Evolutionary conservation across 2,888 invertebrate species (phyloP).

Genomic region (Crioceris asparagi): DNA sequence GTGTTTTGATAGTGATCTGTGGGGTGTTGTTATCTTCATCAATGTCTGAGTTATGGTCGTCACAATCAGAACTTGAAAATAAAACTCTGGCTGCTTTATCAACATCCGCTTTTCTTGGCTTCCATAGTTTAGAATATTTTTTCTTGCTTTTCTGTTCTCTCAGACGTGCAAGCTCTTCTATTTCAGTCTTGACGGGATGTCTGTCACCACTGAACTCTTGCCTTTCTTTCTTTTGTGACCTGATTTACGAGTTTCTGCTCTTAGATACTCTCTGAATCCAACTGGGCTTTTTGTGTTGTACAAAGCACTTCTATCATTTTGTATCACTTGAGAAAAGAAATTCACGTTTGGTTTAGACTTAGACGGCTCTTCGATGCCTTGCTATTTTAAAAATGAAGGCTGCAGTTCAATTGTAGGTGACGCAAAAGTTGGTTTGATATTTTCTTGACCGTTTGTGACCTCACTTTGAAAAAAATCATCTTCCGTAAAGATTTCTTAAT

Average conservation of each 20-base stretch:
- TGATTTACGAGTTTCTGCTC: too few relatives aligned
- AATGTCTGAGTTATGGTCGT: background rate
- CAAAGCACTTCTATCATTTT: background rate
- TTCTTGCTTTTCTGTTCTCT: background rate
- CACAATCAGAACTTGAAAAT: background rate
- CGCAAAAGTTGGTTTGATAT: background rate
- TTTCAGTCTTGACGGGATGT: background rate
- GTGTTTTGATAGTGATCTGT: background rate
- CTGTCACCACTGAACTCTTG: background rate
- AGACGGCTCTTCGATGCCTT: too few relatives aligned
- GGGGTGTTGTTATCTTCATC: background rate
- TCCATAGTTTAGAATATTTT: background rate
- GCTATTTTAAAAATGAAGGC: too few relatives aligned
- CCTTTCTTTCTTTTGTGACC: background rate
- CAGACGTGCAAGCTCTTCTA: background rate
- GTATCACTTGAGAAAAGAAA: too few relatives aligned
- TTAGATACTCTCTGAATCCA: background rate
- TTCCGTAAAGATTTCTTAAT: too few relatives aligned
- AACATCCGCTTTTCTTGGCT: background rate
- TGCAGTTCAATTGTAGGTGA: too few relatives aligned
- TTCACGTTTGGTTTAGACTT: too few relatives aligned
- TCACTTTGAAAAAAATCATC: too few relatives aligned
- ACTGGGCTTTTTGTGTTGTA: background rate
- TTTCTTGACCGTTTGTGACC: background rate
- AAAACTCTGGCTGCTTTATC: background rate